Percentiles rank a stretch among this genome's conserved stretches.
Conservation (phyloP, 92 coral and sea anemone species). For the Plumapathes pennacea region DNA sequence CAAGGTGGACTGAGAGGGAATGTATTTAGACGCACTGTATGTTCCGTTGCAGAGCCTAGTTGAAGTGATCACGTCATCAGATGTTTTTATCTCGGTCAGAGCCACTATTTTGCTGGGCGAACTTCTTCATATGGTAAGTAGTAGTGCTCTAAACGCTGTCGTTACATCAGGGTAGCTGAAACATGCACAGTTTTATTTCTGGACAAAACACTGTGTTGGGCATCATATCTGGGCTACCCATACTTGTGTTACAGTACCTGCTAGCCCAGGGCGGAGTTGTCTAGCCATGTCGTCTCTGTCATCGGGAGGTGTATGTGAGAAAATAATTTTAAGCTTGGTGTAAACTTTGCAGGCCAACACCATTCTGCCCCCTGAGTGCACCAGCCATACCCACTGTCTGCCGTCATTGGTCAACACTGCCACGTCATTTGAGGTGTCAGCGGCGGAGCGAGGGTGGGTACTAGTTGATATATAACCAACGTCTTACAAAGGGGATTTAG, state of each 20-base stretch:
- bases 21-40: background rate
- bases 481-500: too few relatives aligned
- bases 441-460: conserved; percentile 86
- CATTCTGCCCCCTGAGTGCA: conserved; percentile 93
- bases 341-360: conserved; percentile 85
- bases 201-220: too few relatives aligned
- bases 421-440: conserved; percentile 89
- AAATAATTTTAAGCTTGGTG: background rate
- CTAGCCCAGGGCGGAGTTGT: too few relatives aligned
- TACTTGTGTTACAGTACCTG: too few relatives aligned
- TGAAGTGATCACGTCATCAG: conserved; percentile 95
- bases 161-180: background rate
- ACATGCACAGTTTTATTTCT: background rate
- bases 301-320: too few relatives aligned
- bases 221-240: too few relatives aligned
- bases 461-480: too few relatives aligned
- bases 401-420: conserved; percentile 95
- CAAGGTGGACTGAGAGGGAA: too few relatives aligned
- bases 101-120: conserved; percentile 95
- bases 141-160: background rate
- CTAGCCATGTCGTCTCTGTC: too few relatives aligned
- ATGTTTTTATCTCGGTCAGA: conserved; percentile 87
- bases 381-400: conserved; percentile 91
- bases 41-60: conserved; percentile 77
- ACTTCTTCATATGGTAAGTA: conserved; percentile 86